phyloP scores from a whole-genome alignment of 2,888 invertebrate genomes.

The Rhynchonema sp. region DNA sequence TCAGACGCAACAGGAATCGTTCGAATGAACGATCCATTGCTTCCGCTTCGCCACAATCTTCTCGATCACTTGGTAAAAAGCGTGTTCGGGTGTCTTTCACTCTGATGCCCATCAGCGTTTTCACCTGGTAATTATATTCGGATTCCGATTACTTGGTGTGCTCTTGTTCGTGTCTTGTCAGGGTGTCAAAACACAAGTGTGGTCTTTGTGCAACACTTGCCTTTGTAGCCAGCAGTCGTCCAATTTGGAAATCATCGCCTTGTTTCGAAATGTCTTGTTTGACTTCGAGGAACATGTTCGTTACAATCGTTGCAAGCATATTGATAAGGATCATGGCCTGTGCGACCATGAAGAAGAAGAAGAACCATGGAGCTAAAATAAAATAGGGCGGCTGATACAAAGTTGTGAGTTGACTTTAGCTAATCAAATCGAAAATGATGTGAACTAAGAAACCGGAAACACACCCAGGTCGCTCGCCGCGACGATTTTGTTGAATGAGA shows the following conservation, averaged over 20 bases:
- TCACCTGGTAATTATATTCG: no score
- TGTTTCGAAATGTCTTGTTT: constrained; percentile 29
- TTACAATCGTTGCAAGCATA: constrained; percentile 30
- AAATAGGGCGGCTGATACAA: no score
- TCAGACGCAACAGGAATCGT: background rate
- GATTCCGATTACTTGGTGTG: no score
- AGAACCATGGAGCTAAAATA: constrained; percentile 13
- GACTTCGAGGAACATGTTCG: constrained; percentile 28
- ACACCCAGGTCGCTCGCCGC: constrained; percentile 8
- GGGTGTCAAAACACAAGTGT: no score
- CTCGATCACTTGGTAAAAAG: background rate
- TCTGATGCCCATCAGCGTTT: no score
- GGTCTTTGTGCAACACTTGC: background rate
- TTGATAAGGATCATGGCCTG: constrained; percentile 29
- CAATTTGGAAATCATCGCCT: constrained; percentile 29
- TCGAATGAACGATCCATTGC: background rate
- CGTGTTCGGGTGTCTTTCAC: no score
- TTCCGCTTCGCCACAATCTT: background rate
- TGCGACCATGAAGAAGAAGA: constrained; percentile 28
- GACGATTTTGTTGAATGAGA: constrained; percentile 30
- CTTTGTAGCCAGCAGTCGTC: background rate
- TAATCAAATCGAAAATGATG: background rate
- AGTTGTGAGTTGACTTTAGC: background rate
- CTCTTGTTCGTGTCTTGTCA: no score
- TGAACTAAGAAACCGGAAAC: background rate